A percentile compares a stretch with the other conserved stretches of the same genome.
These are phyloP conservation scores for Drosophila quasianomalipes DNA, from an alignment of 2,888 invertebrate genomes.

Conservation along the genomic window DNA sequence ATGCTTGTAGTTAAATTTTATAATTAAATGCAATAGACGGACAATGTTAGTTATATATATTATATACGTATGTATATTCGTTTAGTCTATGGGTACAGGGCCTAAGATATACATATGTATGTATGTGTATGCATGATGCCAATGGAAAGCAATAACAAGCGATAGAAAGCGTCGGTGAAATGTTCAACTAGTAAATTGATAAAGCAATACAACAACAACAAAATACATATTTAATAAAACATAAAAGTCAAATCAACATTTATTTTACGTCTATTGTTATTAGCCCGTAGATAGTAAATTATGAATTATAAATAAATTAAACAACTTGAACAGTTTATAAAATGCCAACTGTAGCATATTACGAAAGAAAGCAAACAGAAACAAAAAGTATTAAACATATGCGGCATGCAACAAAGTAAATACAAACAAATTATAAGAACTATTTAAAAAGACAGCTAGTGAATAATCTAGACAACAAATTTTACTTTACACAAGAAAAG, in stretches of 20 bases:
- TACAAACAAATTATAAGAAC: conserved; percentile 9
- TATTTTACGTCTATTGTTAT: conserved; percentile 67
- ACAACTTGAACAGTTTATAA: conserved; percentile 27
- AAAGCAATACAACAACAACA: conserved; percentile 48
- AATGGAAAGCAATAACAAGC: conserved; percentile 58
- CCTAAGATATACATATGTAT: conserved; percentile 1
- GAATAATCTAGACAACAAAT: conserved; percentile 65
- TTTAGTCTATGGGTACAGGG: conserved; percentile 45
- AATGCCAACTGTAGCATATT: conserved; percentile 51
- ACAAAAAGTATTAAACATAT: conserved; percentile 49
- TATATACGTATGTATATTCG: background rate
- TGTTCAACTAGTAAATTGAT: conserved; percentile 52
- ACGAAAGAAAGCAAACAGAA: conserved; percentile 23
- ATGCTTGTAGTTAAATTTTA: background rate
- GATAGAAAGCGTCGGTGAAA: conserved; percentile 49
- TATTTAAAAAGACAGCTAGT: conserved; percentile 40
- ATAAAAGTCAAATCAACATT: conserved; percentile 6
- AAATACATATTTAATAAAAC: background rate
- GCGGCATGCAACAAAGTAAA: conserved; percentile 23
- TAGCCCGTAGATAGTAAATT: conserved; percentile 61
- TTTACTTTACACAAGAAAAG: conserved; percentile 58
- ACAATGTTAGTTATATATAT: background rate
- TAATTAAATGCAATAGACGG: background rate
- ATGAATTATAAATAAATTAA: conserved; percentile 26
- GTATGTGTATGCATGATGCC: conserved; percentile 34